Conservation (phyloP, 2,113 vertebrate genomes). For the Chrysemys picta region DNA sequence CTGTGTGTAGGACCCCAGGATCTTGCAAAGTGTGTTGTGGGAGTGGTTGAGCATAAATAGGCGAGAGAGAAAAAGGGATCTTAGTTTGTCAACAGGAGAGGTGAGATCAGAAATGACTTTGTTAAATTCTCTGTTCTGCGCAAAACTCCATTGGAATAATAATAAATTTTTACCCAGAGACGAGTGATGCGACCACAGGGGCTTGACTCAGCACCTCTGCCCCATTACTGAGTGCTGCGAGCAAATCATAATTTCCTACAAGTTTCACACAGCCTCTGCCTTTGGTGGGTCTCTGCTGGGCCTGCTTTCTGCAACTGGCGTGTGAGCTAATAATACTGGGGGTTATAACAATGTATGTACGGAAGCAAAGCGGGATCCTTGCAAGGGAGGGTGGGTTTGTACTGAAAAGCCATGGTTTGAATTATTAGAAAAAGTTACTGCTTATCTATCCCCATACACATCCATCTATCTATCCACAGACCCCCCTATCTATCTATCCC, state of each 20-base stretch:
- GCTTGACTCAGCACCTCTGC: neutral
- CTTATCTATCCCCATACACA: too few relatives aligned
- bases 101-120: neutral
- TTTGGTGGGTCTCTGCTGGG: neutral
- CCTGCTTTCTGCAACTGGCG: accelerated
- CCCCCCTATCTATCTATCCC: too few relatives aligned
- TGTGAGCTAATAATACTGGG: neutral
- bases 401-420: neutral
- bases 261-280: neutral
- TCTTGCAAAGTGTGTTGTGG: neutral
- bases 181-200: neutral
- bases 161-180: neutral
- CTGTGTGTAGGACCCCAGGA: neutral
- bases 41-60: neutral
- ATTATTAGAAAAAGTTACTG: neutral
- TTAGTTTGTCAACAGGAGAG: slow-evolving; percentile 31
- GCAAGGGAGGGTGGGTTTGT: neutral
- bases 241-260: neutral
- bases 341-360: neutral
- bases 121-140: neutral
- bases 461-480: too few relatives aligned
- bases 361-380: accelerated
- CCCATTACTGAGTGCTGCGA: neutral
- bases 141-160: neutral
- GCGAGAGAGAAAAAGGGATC: neutral